phyloP scores from a whole-genome alignment of 2,113 vertebrate species.

The Morphnarchus princeps region DNA sequence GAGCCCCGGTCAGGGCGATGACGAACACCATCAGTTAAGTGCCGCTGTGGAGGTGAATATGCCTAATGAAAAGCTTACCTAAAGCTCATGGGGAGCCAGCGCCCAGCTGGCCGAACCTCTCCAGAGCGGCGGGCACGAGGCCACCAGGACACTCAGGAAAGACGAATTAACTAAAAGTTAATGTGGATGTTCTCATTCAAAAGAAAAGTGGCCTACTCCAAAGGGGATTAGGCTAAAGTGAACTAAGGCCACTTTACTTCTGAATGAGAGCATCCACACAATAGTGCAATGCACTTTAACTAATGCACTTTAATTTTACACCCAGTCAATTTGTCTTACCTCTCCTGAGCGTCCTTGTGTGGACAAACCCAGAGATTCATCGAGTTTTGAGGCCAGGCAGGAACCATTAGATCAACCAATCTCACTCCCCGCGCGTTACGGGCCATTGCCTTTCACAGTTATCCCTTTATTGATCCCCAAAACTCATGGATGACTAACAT shows the following conservation, averaged over 20 bases:
- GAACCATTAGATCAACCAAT: conserved; percentile 21
- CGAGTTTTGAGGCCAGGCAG: background rate
- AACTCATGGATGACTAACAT: background rate
- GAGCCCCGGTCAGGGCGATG: background rate
- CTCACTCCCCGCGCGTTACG: background rate
- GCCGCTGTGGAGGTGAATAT: background rate
- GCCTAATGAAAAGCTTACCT: conserved; percentile 25
- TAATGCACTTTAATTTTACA: conserved; percentile 70
- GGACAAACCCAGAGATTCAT: conserved; percentile 42
- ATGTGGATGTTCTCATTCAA: conserved; percentile 63
- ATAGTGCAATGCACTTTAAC: conserved; percentile 66
- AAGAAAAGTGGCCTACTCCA: conserved; percentile 65
- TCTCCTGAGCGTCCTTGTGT: conserved; percentile 59
- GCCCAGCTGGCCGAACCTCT: background rate
- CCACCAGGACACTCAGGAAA: background rate
- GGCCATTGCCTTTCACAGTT: background rate
- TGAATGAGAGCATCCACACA: conserved; percentile 68
- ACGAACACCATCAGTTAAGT: background rate
- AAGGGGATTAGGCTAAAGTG: conserved; percentile 68
- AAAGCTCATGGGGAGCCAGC: background rate
- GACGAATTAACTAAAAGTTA: conserved; percentile 59
- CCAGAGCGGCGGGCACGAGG: background rate
- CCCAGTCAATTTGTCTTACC: conserved; percentile 67
- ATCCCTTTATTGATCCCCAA: conserved; percentile 23
- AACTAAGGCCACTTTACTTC: conserved; percentile 70